Evolutionary conservation across 2,797 vertebrate genomes (phyloP).

Genomic region (Cygnus olor): DNA sequence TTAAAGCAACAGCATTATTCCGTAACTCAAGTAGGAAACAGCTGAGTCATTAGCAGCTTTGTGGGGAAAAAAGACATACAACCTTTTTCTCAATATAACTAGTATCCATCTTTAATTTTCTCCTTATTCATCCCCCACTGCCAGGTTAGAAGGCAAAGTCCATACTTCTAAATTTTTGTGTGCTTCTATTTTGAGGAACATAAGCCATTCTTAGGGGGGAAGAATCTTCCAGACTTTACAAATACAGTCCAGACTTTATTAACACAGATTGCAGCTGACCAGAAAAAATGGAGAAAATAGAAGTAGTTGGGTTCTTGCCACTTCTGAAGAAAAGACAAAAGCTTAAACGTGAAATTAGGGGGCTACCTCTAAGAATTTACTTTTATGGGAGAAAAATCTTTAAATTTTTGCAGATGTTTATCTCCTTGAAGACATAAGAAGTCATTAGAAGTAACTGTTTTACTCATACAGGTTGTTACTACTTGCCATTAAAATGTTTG

Average conservation of each 20-base stretch:
- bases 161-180: neutral
- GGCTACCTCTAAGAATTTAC: neutral
- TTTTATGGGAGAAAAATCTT: neutral
- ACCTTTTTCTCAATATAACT: neutral
- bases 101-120: neutral
- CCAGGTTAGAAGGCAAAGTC: neutral
- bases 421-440: neutral
- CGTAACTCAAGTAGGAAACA: neutral
- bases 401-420: neutral
- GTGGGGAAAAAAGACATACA: neutral
- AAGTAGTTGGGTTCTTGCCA: neutral
- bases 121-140: neutral
- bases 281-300: neutral
- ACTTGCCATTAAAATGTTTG: neutral
- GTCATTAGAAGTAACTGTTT: neutral
- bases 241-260: neutral
- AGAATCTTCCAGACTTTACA: neutral
- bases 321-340: neutral
- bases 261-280: neutral
- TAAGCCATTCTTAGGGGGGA: neutral
- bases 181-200: neutral
- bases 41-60: neutral
- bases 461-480: neutral
- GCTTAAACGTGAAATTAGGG: neutral
- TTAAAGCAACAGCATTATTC: neutral